Conservation (phyloP, 2,797 vertebrate species). For the Syndactyla subalaris region DNA sequence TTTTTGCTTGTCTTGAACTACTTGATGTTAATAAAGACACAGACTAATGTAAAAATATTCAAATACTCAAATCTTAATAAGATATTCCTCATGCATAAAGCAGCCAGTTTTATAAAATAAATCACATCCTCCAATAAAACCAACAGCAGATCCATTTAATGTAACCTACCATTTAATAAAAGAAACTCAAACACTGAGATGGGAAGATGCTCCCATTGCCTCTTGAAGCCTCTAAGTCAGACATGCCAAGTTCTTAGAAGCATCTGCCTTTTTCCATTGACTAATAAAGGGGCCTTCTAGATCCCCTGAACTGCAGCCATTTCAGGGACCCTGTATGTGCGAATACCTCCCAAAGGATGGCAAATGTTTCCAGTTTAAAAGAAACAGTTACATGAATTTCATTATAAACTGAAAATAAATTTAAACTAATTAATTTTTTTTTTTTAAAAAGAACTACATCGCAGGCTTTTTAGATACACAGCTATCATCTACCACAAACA, state of each 20-base stretch:
- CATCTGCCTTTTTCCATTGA: background rate
- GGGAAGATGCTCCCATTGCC: background rate
- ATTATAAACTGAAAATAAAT: background rate
- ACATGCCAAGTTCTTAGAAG: background rate
- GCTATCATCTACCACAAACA: background rate
- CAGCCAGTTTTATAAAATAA: background rate
- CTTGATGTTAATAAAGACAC: background rate
- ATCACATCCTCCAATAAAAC: background rate
- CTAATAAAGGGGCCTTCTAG: background rate
- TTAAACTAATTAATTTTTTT: background rate
- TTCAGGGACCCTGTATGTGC: background rate
- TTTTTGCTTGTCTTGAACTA: background rate
- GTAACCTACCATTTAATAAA: background rate
- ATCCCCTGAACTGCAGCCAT: background rate
- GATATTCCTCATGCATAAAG: background rate
- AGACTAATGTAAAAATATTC: background rate
- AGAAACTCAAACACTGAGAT: background rate
- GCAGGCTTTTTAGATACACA: background rate
- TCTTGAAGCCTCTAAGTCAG: background rate
- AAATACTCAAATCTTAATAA: background rate
- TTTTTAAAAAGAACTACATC: background rate
- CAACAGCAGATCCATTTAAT: background rate
- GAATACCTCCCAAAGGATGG: background rate
- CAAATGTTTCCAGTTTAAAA: background rate
- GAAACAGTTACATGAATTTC: background rate